Evolutionary conservation across 64 coral and sea anemone species (phyloP).

Genomic region (Dendronephthya gigantea): DNA sequence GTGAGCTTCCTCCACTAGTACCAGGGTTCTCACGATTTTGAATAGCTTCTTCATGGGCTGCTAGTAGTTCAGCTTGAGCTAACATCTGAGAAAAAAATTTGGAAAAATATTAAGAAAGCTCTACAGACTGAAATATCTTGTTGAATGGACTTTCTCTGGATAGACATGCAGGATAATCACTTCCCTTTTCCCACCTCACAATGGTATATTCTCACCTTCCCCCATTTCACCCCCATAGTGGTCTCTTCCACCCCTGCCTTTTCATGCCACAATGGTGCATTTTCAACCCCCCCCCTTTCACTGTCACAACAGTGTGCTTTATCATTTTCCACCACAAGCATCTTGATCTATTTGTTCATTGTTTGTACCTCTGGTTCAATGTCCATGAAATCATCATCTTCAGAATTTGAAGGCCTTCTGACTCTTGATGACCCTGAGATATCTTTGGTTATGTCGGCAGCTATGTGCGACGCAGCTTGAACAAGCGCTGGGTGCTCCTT

Average conservation of each 20-base stretch:
- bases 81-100: neutral
- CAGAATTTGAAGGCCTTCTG: neutral
- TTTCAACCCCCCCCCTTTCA: too few relatives aligned
- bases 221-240: too few relatives aligned
- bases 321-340: neutral
- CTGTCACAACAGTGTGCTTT: too few relatives aligned
- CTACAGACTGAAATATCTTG: too few relatives aligned
- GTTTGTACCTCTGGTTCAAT: constrained; percentile 9
- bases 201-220: too few relatives aligned
- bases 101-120: too few relatives aligned
- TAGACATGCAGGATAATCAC: too few relatives aligned
- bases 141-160: too few relatives aligned
- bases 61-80: neutral
- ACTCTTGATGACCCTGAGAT: neutral
- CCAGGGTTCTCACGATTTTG: neutral
- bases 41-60: neutral
- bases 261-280: too few relatives aligned
- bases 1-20: neutral
- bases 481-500: neutral
- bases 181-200: too few relatives aligned
- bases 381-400: constrained; percentile 17
- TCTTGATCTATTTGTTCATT: neutral
- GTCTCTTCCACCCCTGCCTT: too few relatives aligned
- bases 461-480: constrained; percentile 8
- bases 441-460: neutral